phyloP scores from a whole-genome alignment of 2,888 invertebrate genomes.

The Diaprepes abbreviatus region DNA sequence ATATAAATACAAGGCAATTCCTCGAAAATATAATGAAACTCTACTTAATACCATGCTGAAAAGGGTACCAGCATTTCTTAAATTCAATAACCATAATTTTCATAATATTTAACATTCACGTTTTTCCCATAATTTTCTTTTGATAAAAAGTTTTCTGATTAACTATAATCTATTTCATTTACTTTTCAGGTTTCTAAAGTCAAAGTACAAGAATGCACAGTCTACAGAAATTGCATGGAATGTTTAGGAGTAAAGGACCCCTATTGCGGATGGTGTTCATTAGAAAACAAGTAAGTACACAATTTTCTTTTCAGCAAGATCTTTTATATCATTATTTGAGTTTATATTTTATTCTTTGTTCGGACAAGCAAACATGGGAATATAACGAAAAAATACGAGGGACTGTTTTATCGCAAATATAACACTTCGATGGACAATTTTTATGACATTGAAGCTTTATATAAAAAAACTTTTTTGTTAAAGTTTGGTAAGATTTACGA shows the following conservation, averaged over 20 bases:
- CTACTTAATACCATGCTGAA: too few relatives aligned
- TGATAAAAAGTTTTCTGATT: too few relatives aligned
- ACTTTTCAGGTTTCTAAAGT: conserved; percentile 81
- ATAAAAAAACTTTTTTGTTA: conserved; percentile 4
- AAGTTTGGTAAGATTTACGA: background rate
- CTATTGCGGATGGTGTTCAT: conserved; percentile 97
- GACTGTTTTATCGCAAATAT: conserved; percentile 17
- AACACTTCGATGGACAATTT: conserved; percentile 17
- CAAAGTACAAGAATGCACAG: conserved; percentile 93
- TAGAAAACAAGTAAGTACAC: conserved; percentile 85
- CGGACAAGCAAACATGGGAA: conserved; percentile 3
- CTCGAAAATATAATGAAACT: too few relatives aligned
- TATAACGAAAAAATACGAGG: conserved; percentile 13
- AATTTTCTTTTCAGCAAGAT: conserved; percentile 13
- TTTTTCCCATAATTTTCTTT: too few relatives aligned
- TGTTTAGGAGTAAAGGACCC: conserved; percentile 96
- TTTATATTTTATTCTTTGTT: conserved; percentile 13
- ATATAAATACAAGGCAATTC: too few relatives aligned
- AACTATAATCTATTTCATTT: too few relatives aligned
- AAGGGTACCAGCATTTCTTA: too few relatives aligned
- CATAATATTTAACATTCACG: too few relatives aligned
- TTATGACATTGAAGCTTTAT: conserved; percentile 12
- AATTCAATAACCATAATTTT: too few relatives aligned
- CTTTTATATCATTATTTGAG: conserved; percentile 16
- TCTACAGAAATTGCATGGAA: conserved; percentile 90